phyloP scores from a whole-genome alignment of 2,888 invertebrate species.

The Drepana falcataria region DNA sequence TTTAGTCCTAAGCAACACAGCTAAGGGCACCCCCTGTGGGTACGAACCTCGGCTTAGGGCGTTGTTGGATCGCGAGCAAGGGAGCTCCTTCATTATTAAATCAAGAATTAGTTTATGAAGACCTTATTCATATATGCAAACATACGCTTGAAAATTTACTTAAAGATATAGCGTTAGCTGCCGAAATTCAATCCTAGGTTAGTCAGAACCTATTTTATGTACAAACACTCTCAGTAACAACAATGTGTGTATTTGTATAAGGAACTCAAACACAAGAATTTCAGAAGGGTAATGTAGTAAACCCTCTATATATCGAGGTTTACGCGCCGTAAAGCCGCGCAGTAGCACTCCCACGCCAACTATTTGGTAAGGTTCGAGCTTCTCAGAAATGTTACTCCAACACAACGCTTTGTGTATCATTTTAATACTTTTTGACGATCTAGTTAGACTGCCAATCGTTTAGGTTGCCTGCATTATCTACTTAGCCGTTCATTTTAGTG shows the following conservation, averaged over 20 bases:
- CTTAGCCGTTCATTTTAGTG: no score
- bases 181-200: no score
- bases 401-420: not conserved
- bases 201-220: not conserved
- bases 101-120: no score
- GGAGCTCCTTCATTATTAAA: no score
- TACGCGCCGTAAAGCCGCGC: not conserved
- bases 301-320: not conserved
- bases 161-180: no score
- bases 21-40: no score
- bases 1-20: no score
- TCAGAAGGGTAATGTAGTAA: not conserved
- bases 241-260: not conserved
- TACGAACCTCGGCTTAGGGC: no score
- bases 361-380: not conserved
- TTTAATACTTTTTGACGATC: not conserved
- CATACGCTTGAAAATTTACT: no score
- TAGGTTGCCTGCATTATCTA: no score
- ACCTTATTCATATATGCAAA: no score
- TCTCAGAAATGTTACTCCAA: not conserved
- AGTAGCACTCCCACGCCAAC: not conserved
- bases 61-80: no score
- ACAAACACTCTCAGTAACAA: not conserved
- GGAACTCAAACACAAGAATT: slow-evolving; percentile 2
- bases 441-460: not conserved